These are phyloP conservation scores for Zaprionus camerounensis DNA, from an alignment of 1,140 invertebrate genomes.

Conservation along the genomic window DNA sequence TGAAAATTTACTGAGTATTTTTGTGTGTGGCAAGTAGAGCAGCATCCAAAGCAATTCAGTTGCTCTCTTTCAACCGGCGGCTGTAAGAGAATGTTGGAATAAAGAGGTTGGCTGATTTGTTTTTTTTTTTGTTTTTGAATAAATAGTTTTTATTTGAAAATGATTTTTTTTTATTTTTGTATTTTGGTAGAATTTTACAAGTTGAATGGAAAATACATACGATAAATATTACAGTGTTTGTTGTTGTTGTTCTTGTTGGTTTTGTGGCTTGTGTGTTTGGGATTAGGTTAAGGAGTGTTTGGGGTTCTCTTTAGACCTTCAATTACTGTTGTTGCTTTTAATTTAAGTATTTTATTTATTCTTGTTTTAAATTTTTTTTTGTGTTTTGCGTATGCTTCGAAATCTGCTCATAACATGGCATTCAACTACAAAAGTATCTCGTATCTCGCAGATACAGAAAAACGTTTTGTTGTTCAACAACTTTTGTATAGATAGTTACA, in stretches of 20 bases:
- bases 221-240: conserved; percentile 79
- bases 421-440: conserved; percentile 50
- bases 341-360: conserved; percentile 20
- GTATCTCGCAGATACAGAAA: conserved; percentile 44
- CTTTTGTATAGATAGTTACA: conserved; percentile 40
- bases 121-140: conserved; percentile 82
- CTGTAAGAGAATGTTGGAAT: conserved; percentile 61
- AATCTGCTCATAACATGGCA: conserved; percentile 46
- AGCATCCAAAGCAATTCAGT: conserved; percentile 37
- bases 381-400: conserved; percentile 38
- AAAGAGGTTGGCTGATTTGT: conserved; percentile 48
- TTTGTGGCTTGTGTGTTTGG: conserved; percentile 32
- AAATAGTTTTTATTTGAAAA: conserved; percentile 83
- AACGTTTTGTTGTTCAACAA: conserved; percentile 41
- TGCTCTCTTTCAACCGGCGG: conserved; percentile 23
- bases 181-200: conserved; percentile 82
- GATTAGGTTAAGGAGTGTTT: conserved; percentile 37
- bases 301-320: conserved; percentile 37
- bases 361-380: conserved; percentile 25
- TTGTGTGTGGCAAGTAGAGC: conserved; percentile 10
- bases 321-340: conserved; percentile 39
- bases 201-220: conserved; percentile 80
- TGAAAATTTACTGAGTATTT: background rate
- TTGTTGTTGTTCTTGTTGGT: conserved; percentile 46
- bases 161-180: conserved; percentile 59